Conservation (phyloP, 2,797 vertebrate species). For the Coregonus ussuriensis region DNA sequence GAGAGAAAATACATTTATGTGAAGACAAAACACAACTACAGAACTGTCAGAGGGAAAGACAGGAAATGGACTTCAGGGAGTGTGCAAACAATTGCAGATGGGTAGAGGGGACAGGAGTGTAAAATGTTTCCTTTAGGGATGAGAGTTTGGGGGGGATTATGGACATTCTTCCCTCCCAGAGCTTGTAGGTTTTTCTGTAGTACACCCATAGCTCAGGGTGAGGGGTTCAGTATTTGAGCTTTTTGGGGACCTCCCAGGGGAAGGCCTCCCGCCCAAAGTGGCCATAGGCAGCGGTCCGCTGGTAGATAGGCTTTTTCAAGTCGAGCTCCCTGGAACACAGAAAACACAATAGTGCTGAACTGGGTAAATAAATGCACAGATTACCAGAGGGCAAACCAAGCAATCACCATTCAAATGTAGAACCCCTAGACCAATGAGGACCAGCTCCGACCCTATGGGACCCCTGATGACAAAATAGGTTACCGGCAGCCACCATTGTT, state of each 20-base stretch:
- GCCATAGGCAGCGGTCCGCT: conserved; percentile 92
- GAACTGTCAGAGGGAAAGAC: background rate
- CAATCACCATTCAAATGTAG: background rate
- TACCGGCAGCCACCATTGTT: background rate
- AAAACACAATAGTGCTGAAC: conserved; percentile 34
- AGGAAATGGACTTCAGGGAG: background rate
- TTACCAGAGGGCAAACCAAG: background rate
- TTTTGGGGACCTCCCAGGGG: conserved; percentile 94
- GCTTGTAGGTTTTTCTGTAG: conserved; percentile 83
- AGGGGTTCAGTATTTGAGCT: conserved; percentile 84
- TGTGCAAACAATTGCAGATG: background rate
- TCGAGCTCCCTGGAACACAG: conserved; percentile 90
- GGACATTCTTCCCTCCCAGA: conserved; percentile 64
- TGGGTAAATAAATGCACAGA: background rate
- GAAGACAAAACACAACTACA: too few relatives aligned
- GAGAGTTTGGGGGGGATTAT: conserved; percentile 8
- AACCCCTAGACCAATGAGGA: background rate
- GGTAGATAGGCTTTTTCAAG: conserved; percentile 96
- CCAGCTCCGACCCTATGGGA: background rate
- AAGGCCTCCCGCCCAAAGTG: conserved; percentile 94
- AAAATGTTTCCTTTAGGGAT: background rate
- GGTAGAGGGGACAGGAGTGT: background rate
- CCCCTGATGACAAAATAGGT: background rate
- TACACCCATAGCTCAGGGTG: conserved; percentile 73
- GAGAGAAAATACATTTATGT: too few relatives aligned